Evolutionary conservation across 1,140 invertebrate genomes (phyloP).

Genomic region (Bombus difficillimus): DNA sequence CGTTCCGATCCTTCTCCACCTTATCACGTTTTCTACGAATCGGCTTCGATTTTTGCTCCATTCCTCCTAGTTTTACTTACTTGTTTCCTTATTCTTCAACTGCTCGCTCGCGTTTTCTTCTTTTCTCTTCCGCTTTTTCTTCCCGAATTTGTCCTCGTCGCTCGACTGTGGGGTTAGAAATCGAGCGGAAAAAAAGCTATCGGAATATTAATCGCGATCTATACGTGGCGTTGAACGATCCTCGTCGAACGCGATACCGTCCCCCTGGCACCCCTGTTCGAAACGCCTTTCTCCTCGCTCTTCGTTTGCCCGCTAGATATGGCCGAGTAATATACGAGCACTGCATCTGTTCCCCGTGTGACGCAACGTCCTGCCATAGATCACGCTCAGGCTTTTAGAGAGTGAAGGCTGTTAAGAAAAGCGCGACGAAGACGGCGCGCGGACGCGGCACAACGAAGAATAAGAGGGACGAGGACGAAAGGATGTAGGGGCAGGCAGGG

Average conservation of each 20-base stretch:
- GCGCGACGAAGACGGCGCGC: conserved; percentile 65
- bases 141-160: neutral
- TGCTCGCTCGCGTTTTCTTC: accelerated
- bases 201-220: conserved; percentile 59
- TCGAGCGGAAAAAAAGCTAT: too few species aligned
- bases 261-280: conserved; percentile 39
- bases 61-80: neutral
- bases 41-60: neutral
- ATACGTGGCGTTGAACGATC: conserved; percentile 80
- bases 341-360: conserved; percentile 83
- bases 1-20: neutral
- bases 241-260: conserved; percentile 69
- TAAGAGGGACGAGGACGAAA: conserved; percentile 30
- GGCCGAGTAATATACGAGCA: conserved; percentile 82
- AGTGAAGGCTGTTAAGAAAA: conserved; percentile 80
- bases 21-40: neutral
- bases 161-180: too few species aligned
- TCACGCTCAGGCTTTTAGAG: conserved; percentile 81
- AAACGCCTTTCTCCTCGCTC: conserved; percentile 42
- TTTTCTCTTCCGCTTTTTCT: neutral
- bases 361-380: conserved; percentile 83
- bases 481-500: neutral
- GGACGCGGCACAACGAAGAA: conserved; percentile 26
- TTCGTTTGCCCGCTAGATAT: conserved; percentile 74
- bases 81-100: neutral